Evolutionary conservation across 2,797 vertebrate species (phyloP).

Genomic region (Passerculus sandwichensis): DNA sequence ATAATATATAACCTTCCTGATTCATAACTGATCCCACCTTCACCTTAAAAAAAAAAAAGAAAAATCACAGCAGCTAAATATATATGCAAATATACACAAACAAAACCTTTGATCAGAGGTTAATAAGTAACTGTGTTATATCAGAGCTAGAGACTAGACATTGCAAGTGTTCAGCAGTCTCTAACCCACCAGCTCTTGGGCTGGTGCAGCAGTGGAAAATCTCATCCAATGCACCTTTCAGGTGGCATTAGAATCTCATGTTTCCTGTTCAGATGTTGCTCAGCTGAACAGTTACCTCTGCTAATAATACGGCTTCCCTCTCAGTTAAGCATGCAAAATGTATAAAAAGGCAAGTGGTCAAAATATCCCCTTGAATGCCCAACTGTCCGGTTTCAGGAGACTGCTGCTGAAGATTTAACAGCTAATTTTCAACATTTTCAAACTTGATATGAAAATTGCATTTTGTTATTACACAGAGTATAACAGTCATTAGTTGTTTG

Average conservation of each 20-base stretch:
- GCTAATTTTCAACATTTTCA: neutral
- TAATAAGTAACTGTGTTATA: neutral
- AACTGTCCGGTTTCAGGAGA: neutral
- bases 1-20: neutral
- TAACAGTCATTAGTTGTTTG: conserved; percentile 10
- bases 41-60: neutral
- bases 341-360: neutral
- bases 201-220: neutral
- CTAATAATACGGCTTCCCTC: neutral
- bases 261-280: neutral
- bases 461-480: neutral
- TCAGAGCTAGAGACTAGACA: neutral
- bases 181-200: neutral
- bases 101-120: neutral
- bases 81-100: neutral
- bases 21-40: neutral
- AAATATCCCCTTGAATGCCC: conserved; percentile 15
- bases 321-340: neutral
- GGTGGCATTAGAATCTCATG: neutral
- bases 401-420: neutral
- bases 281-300: neutral
- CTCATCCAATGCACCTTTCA: neutral
- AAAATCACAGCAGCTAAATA: neutral
- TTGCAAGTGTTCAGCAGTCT: neutral
- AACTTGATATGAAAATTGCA: neutral